Conservation (phyloP, 1,140 invertebrate species). For the Drosophila pectinifera region DNA sequence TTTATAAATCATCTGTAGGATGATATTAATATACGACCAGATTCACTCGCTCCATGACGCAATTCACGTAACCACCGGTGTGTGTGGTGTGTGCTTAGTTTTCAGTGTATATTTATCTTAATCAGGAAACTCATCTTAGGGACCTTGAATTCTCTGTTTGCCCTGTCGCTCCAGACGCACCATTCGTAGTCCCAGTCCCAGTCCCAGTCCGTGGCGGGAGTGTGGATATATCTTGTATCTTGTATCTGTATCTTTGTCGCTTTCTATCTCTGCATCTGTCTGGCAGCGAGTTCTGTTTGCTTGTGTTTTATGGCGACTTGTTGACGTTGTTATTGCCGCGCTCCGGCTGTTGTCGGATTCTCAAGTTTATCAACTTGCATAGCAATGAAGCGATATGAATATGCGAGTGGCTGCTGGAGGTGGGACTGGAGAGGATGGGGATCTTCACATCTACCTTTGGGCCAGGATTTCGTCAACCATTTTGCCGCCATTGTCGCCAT, state of each 20-base stretch:
- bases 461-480: conserved; percentile 24
- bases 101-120: conserved; percentile 41
- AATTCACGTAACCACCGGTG: conserved; percentile 11
- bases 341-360: conserved; percentile 44
- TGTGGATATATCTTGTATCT: conserved; percentile 19
- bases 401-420: conserved; percentile 30
- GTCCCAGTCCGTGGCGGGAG: background rate
- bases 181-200: background rate
- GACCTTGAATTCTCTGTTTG: conserved; percentile 54
- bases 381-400: conserved; percentile 64
- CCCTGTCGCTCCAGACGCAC: conserved; percentile 40
- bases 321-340: conserved; percentile 53
- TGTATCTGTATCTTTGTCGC: conserved; percentile 31
- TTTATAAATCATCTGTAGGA: conserved; percentile 15
- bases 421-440: background rate
- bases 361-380: conserved; percentile 70
- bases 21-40: conserved; percentile 21
- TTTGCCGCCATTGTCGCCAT: conserved; percentile 15
- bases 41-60: conserved; percentile 23
- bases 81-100: conserved; percentile 6
- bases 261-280: conserved; percentile 32
- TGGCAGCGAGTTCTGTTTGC: conserved; percentile 36
- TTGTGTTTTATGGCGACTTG: conserved; percentile 70
- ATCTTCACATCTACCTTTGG: conserved; percentile 13
- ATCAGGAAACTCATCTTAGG: conserved; percentile 39